A percentile compares a stretch with the other conserved stretches of the same genome.
Evolutionary conservation across 2,113 vertebrate species (phyloP).

Genomic region (Orycteropus afer): DNA sequence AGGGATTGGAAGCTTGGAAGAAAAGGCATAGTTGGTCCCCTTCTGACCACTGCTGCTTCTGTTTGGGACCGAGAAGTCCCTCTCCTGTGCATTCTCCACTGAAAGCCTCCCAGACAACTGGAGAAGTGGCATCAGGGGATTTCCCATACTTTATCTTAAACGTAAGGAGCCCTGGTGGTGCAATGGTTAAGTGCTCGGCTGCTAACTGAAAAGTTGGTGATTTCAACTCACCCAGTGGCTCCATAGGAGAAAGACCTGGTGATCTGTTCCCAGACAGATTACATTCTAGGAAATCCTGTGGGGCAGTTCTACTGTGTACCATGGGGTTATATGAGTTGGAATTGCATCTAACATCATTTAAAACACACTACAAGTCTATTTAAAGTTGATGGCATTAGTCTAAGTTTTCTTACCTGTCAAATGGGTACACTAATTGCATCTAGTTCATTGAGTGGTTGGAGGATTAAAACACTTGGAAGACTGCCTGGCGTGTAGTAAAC

Average conservation of each 20-base stretch:
- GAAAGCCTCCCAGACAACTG: not conserved
- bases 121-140: too few species aligned
- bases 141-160: not conserved
- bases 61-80: not conserved
- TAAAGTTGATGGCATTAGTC: not conserved
- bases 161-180: not conserved
- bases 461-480: not conserved
- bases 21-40: rapidly evolving
- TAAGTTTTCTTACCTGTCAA: not conserved
- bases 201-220: too few species aligned
- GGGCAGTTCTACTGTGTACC: not conserved
- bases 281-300: not conserved
- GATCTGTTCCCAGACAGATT: not conserved
- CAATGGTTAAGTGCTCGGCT: too few species aligned
- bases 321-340: not conserved
- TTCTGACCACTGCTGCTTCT: rapidly evolving
- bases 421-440: too few species aligned
- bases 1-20: rapidly evolving
- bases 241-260: not conserved
- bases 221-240: not conserved
- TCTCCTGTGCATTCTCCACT: not conserved
- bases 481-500: not conserved
- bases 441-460: not conserved
- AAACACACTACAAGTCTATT: not conserved
- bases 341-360: not conserved